Evolutionary conservation across 2,888 invertebrate genomes (phyloP).

Genomic region (Drosophila macrospina): DNA sequence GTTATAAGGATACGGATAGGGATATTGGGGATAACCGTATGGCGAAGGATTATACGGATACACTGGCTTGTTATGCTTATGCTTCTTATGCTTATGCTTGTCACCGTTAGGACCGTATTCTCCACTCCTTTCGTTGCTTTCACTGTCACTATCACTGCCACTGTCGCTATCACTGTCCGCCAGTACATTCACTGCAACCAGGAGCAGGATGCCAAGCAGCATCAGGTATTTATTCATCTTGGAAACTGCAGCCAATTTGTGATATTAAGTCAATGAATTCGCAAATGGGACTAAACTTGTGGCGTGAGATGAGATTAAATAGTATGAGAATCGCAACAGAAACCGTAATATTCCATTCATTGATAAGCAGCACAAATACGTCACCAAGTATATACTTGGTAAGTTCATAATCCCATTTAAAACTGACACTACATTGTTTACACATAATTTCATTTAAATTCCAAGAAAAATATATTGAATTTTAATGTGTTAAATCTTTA

Average conservation of each 20-base stretch:
- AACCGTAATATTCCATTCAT: constrained; percentile 30
- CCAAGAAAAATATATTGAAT: constrained; percentile 18
- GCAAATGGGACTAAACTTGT: constrained; percentile 43
- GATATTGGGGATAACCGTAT: constrained; percentile 12
- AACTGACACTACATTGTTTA: constrained; percentile 10
- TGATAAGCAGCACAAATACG: constrained; percentile 49
- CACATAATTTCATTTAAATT: constrained; percentile 9
- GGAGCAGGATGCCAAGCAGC: constrained; percentile 30
- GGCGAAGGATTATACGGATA: constrained; percentile 35
- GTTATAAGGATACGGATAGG: constrained; percentile 16
- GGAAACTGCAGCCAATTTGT: neutral
- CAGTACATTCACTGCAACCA: constrained; percentile 31
- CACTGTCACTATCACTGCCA: constrained; percentile 48
- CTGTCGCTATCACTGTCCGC: constrained; percentile 45
- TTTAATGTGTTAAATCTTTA: constrained; percentile 8
- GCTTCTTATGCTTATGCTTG: constrained; percentile 47
- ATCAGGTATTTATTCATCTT: constrained; percentile 36
- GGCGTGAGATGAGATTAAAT: constrained; percentile 22
- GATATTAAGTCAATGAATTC: constrained; percentile 20
- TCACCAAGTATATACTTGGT: constrained; percentile 1
- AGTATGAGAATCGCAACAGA: constrained; percentile 21
- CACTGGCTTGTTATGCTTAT: constrained; percentile 50
- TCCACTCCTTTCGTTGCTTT: constrained; percentile 6
- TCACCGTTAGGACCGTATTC: constrained; percentile 4
- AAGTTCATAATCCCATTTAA: neutral